Base-by-base conservation (phyloP, 1,140 invertebrate species). In the Papilio polytes region DNA sequence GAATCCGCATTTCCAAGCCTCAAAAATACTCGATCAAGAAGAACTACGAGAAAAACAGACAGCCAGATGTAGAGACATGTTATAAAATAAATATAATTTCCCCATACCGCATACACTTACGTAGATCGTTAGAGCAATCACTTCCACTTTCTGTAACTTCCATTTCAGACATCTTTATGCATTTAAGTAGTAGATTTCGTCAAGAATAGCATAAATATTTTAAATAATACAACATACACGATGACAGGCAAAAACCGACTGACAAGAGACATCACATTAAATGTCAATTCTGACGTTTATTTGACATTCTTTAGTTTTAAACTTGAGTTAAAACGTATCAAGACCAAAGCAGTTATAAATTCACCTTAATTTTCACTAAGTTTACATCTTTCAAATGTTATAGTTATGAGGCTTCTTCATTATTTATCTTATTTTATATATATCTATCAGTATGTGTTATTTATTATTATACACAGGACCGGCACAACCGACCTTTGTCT, bases 11-110 rank as follows among this genome's bases (percentile, higher is more conserved):
- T 97, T 2, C 98, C 98, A 86, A 99, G 96, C 56, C 98, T 96
- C 70, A 99, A 95, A 90, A 99, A 98, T 4, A 99, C 98, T 83
- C 98, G 96, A 91, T 99, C 98, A 87, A 99, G 95, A 70, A 99
- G 96, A 91, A 97, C 97, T 98, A 95, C 46, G 88, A 85, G 66
- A 56, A 83, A 79, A 83, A 81, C 74, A 70, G 82, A 80, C 80
- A 85, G 74, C 84, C 85, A 86, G 86, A 59, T n/a, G 18, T 20
- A 41, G 12, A 15, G 26, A 59, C 9, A 44, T 3, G 15, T 63
- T 18, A 63, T 78, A 41, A 70, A 15, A 70, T 13, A 70, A 70
- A 36, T 31, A 31, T 36, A 8, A 15, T 36, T 63, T 63, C 3
- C 3, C 22, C 26, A 31, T 3, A 31, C 12, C 3, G 0, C 13